Evolutionary conservation across 2,113 vertebrate species (phyloP), one percentile per base, ranked within the genome.

Genomic region (Dasyornis broadbenti): DNA sequence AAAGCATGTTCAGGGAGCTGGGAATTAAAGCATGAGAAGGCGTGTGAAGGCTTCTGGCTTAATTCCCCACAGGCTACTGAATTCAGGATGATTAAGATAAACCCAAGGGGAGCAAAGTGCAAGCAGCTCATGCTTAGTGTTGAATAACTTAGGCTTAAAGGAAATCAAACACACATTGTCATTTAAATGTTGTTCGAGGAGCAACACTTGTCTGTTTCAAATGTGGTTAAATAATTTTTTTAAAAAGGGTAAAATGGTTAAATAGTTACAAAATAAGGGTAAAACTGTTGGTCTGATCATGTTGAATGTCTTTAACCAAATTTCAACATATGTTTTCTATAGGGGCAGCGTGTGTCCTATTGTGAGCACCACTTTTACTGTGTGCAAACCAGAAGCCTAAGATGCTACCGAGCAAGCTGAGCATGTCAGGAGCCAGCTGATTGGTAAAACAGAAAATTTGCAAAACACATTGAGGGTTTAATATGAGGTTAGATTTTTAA

Each of bases 161-260:
- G 72, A 93, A 93, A 92, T 95, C 75, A 91, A 90, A 86, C 14
- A 14, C 89, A 95, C 71, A 14, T 89, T 95, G 90, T 79, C 24
- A 80, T 79, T 86, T 72, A 53, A 72, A 70, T 77, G 71, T 78
- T 72, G 63, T 66, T 70, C 65, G 76, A 70, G 50, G 54, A 50
- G 54, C 52, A 68, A 2, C 0, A 3, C 77, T 89, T 0, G 7
- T 66, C 71, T 72, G 45, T 87, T 75, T 92, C 47, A 84, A 76
- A 88, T 54, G 68, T 23, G 60, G 71, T 93, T 81, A 90, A 77
- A 52, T 24, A n/a, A n/a, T n/a, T n/a, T n/a, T n/a, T n/a, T n/a
- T n/a, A 33, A 20, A 47, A 31, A 61, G 21, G 19, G 17, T 65
- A 4, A 71, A 86, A 47, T 65, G 30, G 26, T 53, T 44, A 45